These are phyloP conservation scores for Bufo bufo DNA, from an alignment of 2,113 vertebrate genomes.

Conservation along the genomic window DNA sequence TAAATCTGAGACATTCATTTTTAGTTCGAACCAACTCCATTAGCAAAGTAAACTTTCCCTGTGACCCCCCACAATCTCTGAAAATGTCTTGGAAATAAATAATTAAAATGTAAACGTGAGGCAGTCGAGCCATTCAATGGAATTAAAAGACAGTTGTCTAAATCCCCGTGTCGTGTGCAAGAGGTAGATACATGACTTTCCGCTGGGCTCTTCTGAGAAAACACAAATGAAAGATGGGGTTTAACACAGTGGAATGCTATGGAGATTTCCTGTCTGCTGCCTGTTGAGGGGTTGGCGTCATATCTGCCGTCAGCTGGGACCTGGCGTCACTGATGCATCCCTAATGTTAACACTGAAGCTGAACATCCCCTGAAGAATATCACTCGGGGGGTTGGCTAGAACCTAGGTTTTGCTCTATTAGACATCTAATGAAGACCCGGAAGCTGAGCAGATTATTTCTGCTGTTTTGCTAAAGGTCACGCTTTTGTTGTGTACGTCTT, in stretches of 20 bases:
- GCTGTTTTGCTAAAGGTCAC: constrained; percentile 43
- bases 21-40: not conserved
- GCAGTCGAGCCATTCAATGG: not conserved
- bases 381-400: constrained; percentile 9
- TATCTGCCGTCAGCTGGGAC: constrained; percentile 18
- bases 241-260: not conserved
- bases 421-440: constrained; percentile 7
- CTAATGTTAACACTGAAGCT: constrained; percentile 21
- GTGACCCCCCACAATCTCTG: not conserved
- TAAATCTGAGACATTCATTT: not conserved
- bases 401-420: constrained; percentile 35
- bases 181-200: not conserved
- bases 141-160: constrained; percentile 3
- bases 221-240: constrained; percentile 11
- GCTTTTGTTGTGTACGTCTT: not conserved
- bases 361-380: not conserved
- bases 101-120: not conserved
- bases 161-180: not conserved
- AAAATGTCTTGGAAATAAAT: not conserved
- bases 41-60: not conserved
- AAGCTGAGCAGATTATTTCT: constrained; percentile 15
- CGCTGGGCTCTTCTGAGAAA: not conserved
- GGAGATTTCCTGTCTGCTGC: not conserved
- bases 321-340: not conserved
- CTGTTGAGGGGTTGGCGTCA: constrained; percentile 9